Conservation (phyloP, 2,888 invertebrate genomes). For the Clusia tigrina region DNA sequence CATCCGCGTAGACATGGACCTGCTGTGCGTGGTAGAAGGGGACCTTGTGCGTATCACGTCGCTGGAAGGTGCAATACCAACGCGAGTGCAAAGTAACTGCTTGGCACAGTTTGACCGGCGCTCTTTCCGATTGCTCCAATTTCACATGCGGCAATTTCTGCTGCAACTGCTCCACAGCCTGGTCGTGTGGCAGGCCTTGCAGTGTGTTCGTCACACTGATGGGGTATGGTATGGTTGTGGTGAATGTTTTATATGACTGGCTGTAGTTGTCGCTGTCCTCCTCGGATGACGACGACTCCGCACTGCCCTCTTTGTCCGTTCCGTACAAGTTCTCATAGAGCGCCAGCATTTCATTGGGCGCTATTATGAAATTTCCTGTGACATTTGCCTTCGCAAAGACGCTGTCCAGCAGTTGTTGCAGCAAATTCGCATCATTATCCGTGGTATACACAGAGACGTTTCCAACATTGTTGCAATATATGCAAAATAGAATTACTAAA, state of each 20-base stretch:
- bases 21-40: slow-evolving; percentile 30
- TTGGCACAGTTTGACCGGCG: slow-evolving; percentile 4
- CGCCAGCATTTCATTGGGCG: not conserved
- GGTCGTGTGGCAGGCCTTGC: not conserved
- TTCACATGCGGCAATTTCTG: not conserved
- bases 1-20: slow-evolving; percentile 32
- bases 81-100: slow-evolving; percentile 33
- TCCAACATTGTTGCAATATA: not conserved
- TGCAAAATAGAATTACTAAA: too few species aligned
- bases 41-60: slow-evolving; percentile 39
- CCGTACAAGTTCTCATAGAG: not conserved
- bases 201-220: not conserved
- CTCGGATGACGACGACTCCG: not conserved
- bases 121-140: not conserved
- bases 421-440: too few species aligned
- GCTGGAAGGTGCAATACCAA: slow-evolving; percentile 42
- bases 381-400: not conserved
- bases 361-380: not conserved
- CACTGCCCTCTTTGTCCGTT: not conserved
- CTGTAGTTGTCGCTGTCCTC: not conserved
- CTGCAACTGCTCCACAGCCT: not conserved
- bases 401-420: not conserved
- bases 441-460: too few species aligned
- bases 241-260: not conserved
- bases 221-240: not conserved